Evolutionary conservation across 1,140 invertebrate species (phyloP), one percentile per base, ranked within the genome.

Genomic region (Dolichoris vasculosae): DNA sequence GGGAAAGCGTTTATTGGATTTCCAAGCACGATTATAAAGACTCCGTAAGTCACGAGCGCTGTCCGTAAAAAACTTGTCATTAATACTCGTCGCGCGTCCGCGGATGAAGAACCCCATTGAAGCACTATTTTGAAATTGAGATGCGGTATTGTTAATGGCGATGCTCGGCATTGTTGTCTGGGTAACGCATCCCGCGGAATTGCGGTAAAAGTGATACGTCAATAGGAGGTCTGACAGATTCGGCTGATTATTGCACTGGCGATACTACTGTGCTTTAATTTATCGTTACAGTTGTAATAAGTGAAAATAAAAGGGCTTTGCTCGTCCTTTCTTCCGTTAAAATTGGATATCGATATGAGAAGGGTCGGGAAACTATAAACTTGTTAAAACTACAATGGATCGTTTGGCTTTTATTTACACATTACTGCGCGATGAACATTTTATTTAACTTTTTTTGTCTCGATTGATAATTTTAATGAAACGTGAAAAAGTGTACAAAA

Each of bases 1-100:
- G 8, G 35, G n/a, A n/a, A n/a, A n/a, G 2, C 73, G 75, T 69
- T 84, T 71, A 84, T 84, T 84, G 82, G 48, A 40, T 82, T 82
- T 82, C 32, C 51, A 51, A 0, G 43, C 13, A 3, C 43, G 35
- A 30, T 71, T 71, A 46, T 71, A 71, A 55, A 35, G 46, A 3
- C 35, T 59, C 23, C 23, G 55, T 20, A 9, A 15, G 32, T 17
- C 55, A 2, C 32, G 23, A 43, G 35, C 11, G 20, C 26, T 20
- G 35, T 20, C 32, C 15, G 6, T 1, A 4, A 46, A 64, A 80
- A 67, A 67, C 59, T 46, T 32, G 46, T 11, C 71, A 59, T 83
- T 76, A 63, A 76, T 83, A 76, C 13, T 76, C 26, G 8, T 9
- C n/a, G 43, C 63, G 46, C 63, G 51, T 23, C 17, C 76, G 17